Evolutionary conservation across 2,888 invertebrate species (phyloP), one percentile per base, ranked within the genome.

Genomic region (Phortica okadai): DNA sequence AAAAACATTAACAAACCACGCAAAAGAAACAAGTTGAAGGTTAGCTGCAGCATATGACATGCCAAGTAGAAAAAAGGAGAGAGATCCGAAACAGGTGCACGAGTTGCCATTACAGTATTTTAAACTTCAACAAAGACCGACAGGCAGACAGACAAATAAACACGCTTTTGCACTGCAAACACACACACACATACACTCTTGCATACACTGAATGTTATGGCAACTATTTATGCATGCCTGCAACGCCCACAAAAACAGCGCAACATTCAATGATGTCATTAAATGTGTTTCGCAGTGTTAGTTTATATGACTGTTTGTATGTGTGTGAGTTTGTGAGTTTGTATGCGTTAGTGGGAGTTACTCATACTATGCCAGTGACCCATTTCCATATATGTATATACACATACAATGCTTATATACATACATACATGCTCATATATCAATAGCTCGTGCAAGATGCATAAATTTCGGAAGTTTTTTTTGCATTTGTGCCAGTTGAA

Each of bases 131-230:
- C 50, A 50, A 50, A 50, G 50, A 11, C 3, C 8, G 50, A 50
- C 6, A 50, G 50, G 50, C 50, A 50, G 50, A 8, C 50, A 50
- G 8, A 2, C 50, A 50, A 14, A 8, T 8, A 8, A 50, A 50
- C 50, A 50, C 50, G 2, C 14, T 50, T 50, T 80, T 76, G 81
- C 86, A 84, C 88, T 86, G 85, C 84, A 86, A 85, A 66, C 41
- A 66, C 44, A 66, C 44, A 10, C 33, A 66, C 3, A 66, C 14
- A 11, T n/a, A 42, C 41, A 42, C n/a, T n/a, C n/a, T n/a, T 14
- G 33, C n/a, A 66, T 11, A 33, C 25, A 14, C 4, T 1, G 66
- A 33, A 66, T 66, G 66, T 10, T 85, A 87, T 86, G 82, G 87
- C 83, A 85, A 85, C 88, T 84, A 83, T 85, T 86, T 14, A 50